A percentile compares a stretch with the other conserved stretches of the same genome.
Conservation (phyloP, 2,113 vertebrate species). For the Stigmatopora argus region DNA sequence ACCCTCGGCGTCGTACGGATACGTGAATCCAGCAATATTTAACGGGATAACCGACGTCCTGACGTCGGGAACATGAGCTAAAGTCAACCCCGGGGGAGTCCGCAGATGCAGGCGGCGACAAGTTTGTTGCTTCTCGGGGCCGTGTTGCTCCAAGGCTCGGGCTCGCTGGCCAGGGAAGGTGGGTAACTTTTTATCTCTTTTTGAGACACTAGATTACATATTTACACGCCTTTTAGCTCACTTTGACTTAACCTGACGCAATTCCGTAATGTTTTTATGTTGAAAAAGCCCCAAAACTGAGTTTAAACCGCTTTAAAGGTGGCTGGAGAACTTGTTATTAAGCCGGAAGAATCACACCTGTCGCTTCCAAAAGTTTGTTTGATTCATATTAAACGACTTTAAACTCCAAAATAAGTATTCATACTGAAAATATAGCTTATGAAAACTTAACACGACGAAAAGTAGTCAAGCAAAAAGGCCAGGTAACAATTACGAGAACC, state of each 20-base stretch:
- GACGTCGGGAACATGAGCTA: constrained; percentile 57
- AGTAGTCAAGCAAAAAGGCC: neutral
- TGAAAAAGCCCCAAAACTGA: neutral
- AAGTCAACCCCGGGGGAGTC: constrained; percentile 18
- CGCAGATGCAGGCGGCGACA: constrained; percentile 70
- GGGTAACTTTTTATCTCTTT: constrained; percentile 42
- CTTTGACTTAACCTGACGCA: neutral
- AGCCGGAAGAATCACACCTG: constrained; percentile 45
- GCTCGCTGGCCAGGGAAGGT: constrained; percentile 71
- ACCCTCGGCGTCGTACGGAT: neutral
- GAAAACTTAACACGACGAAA: neutral
- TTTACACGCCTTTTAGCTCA: neutral
- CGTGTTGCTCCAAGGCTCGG: constrained; percentile 61
- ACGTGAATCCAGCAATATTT: neutral
- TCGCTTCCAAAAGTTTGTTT: constrained; percentile 18
- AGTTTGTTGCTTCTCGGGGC: constrained; percentile 68
- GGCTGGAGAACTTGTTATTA: constrained; percentile 11
- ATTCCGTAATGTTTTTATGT: neutral
- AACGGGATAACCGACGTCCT: neutral
- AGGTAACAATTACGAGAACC: constrained; percentile 41
- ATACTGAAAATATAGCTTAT: neutral
- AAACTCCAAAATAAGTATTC: neutral
- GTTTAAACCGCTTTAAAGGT: neutral
- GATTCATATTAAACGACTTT: no score
- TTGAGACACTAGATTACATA: neutral